A percentile compares a stretch with the other conserved stretches of the same genome.
phyloP scores from a whole-genome alignment of 2,888 invertebrate species.

The Clunio marinus region DNA sequence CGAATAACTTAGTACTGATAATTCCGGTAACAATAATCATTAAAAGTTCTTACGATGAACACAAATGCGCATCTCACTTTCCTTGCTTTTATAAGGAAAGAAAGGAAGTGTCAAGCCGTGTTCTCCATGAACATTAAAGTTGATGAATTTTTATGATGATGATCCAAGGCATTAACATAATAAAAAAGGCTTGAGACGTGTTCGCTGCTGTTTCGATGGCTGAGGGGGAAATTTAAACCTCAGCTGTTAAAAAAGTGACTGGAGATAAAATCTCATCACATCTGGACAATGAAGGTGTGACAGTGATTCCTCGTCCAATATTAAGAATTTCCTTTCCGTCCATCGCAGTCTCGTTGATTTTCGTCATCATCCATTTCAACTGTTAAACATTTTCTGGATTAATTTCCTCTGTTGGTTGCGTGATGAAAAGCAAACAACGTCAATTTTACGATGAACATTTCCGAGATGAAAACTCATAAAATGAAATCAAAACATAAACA shows the following conservation, averaged over 20 bases:
- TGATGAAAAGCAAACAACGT: neutral
- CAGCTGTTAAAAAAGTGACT: neutral
- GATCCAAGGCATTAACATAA: conserved; percentile 16
- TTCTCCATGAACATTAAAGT: neutral
- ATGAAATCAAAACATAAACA: neutral
- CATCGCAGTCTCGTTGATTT: neutral
- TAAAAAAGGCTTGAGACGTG: neutral
- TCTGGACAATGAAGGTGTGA: neutral
- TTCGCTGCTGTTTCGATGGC: neutral
- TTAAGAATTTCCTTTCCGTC: neutral
- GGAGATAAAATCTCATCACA: neutral
- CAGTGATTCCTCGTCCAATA: neutral
- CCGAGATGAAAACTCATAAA: neutral
- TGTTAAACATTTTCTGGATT: neutral
- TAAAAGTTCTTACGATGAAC: too few species aligned
- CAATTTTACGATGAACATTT: neutral
- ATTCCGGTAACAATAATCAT: too few species aligned
- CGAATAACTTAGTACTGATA: too few species aligned
- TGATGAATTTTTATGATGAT: conserved; percentile 15
- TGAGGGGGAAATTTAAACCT: neutral
- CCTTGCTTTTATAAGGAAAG: too few species aligned
- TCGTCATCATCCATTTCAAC: neutral
- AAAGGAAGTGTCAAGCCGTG: too few species aligned
- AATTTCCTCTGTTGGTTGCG: neutral
- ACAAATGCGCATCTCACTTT: too few species aligned